Evolutionary conservation across 2,888 invertebrate genomes (phyloP).

Genomic region (Drosophila planitibia): DNA sequence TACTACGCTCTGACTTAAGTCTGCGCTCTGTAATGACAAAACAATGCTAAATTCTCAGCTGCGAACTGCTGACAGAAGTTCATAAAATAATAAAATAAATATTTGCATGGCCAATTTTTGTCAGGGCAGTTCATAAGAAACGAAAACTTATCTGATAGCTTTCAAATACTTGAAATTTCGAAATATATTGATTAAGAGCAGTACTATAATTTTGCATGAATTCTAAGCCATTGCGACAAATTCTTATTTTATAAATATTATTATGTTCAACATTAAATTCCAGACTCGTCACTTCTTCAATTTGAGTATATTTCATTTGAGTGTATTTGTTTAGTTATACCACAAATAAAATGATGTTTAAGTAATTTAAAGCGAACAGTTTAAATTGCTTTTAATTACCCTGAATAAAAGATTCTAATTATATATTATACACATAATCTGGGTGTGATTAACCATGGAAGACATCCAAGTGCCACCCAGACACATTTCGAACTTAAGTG

Average conservation of each 20-base stretch:
- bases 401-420: background rate
- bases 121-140: background rate
- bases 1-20: background rate
- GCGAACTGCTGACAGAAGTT: background rate
- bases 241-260: background rate
- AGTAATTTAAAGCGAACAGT: background rate
- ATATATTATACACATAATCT: background rate
- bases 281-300: background rate
- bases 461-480: background rate
- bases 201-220: background rate
- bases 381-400: background rate
- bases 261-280: fast-evolving
- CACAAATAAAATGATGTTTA: background rate
- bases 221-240: background rate
- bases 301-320: too few species aligned
- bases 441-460: background rate
- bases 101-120: background rate
- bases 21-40: background rate
- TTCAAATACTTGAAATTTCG: background rate
- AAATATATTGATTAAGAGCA: background rate
- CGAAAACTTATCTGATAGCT: background rate
- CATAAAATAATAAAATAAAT: background rate
- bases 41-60: background rate
- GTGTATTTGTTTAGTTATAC: background rate
- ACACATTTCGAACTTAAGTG: background rate